Evolutionary conservation across 2,113 vertebrate genomes (phyloP).

Genomic region (Garra rufa): DNA sequence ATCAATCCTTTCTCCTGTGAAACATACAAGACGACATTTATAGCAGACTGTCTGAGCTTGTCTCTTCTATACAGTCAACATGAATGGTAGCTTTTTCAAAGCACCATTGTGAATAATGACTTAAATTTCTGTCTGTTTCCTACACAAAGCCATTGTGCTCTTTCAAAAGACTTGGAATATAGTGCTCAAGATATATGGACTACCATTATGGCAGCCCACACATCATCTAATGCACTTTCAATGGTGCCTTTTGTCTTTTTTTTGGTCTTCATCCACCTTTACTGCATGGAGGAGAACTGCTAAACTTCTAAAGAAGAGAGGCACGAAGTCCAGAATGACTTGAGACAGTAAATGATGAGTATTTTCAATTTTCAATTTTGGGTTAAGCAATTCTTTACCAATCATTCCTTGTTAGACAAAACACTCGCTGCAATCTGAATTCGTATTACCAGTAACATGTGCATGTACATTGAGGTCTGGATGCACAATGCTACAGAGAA

Average conservation of each 20-base stretch:
- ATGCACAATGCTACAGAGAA: slow-evolving; percentile 33
- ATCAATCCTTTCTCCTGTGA: not conserved
- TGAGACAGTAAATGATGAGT: not conserved
- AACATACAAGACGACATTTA: not conserved
- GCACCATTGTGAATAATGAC: not conserved
- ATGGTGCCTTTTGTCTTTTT: not conserved
- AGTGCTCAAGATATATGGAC: not conserved
- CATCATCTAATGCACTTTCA: not conserved
- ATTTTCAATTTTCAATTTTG: not conserved
- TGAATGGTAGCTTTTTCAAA: not conserved
- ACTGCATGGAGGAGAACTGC: not conserved
- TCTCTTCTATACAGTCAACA: not conserved
- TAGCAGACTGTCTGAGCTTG: not conserved
- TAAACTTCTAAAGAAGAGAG: not conserved
- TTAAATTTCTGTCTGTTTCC: not conserved
- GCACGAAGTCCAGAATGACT: not conserved
- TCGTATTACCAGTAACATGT: slow-evolving; percentile 22
- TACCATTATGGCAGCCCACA: not conserved
- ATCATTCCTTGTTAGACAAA: slow-evolving; percentile 15
- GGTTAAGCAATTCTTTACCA: not conserved
- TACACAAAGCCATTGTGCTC: not conserved
- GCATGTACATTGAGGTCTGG: slow-evolving; percentile 2
- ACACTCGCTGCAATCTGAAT: not conserved
- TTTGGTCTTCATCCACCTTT: not conserved
- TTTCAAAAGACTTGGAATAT: not conserved